These are phyloP conservation scores for Palythoa grandiflora DNA, from an alignment of 92 coral and sea anemone species.

Conservation along the genomic window DNA sequence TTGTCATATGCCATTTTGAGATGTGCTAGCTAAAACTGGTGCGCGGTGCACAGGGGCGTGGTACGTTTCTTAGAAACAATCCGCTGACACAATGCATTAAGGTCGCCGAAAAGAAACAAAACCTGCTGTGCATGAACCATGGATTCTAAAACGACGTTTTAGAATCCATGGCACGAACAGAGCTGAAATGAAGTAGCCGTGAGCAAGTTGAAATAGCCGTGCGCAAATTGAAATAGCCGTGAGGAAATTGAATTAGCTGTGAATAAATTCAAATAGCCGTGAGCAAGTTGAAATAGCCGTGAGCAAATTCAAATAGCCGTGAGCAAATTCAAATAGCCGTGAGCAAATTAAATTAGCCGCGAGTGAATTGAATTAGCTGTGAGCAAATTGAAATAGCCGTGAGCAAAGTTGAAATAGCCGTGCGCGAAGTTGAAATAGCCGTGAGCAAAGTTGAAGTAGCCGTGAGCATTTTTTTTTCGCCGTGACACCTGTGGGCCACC, in stretches of 20 bases:
- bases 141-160: too few relatives aligned
- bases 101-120: background rate
- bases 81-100: background rate
- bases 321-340: too few relatives aligned
- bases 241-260: too few relatives aligned
- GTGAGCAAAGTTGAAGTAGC: background rate
- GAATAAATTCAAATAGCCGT: too few relatives aligned
- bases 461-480: background rate
- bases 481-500: too few relatives aligned
- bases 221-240: background rate
- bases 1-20: conserved; percentile 29
- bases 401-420: too few relatives aligned
- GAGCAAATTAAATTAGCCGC: too few relatives aligned
- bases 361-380: too few relatives aligned
- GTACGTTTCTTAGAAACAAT: background rate
- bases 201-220: background rate
- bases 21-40: background rate
- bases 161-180: background rate
- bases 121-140: background rate
- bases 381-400: too few relatives aligned
- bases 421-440: too few relatives aligned
- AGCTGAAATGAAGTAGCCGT: background rate
- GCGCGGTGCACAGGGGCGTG: background rate
- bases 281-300: too few relatives aligned
- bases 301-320: too few relatives aligned